Base-by-base conservation (phyloP, 2,888 invertebrate species). In the Thymelicus acteon region DNA sequence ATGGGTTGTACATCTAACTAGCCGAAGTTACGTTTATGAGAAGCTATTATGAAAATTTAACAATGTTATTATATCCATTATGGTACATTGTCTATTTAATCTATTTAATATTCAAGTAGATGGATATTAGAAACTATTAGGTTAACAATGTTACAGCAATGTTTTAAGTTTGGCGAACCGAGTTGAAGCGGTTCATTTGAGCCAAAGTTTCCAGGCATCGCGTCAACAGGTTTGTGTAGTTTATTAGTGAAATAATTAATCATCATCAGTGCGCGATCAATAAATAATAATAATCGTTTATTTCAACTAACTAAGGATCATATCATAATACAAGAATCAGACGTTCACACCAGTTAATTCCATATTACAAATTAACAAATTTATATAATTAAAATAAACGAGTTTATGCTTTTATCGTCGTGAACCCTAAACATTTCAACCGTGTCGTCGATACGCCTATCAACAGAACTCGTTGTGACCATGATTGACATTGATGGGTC, bases 121-220 rank as follows among this genome's bases (percentile, higher is more conserved):
- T 15, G 48, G 48, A 52, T 52, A 19, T 52, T 52, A 52, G 12
- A 52, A 52, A 52, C 49, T n/a, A 52, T 52, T 52, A 52, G 19
- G 15, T 52, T 52, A 47, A 47, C 47, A 47, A 47, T 10, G 8
- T 47, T 13, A 47, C 13, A 47, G 0, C 19, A 52, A 52, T 52
- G 49, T 52, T 52, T 52, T n/a, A 52, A 15, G 49, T 52, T 52
- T 7, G 15, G 8, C 7, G 15, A 52, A 52, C 15, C 49, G 7
- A 15, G 49, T 52, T 7, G 1, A n/a, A 47, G 15, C 49, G 49
- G 49, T 19, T 15, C 49, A 52, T 15, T 52, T 52, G 15, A 15
- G 15, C 49, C 19, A 52, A 52, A 52, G 15, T 52, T 52, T 19
- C 19, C 19, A 19, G 19, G 49, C 15, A 10, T 44, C 49, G 19